Evolutionary conservation across 2,888 invertebrate species (phyloP).

Genomic region (Ditula angustiorana): DNA sequence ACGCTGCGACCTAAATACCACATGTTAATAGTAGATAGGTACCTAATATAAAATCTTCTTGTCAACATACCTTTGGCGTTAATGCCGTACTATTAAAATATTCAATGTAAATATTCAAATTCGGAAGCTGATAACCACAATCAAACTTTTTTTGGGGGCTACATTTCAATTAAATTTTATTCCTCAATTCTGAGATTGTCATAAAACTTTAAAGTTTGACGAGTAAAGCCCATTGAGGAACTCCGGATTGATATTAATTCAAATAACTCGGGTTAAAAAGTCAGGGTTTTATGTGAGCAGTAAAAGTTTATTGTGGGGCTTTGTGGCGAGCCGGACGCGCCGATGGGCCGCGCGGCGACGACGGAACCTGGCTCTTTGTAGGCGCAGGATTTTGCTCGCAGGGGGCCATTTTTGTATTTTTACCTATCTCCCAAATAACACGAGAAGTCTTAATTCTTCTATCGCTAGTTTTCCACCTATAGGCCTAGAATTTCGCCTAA

Average conservation of each 20-base stretch:
- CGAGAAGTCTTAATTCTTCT: no score
- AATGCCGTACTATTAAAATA: constrained; percentile 57
- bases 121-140: constrained; percentile 84
- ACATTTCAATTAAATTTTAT: constrained; percentile 86
- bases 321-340: constrained; percentile 83
- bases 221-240: constrained; percentile 85
- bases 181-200: constrained; percentile 81
- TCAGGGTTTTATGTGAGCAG: constrained; percentile 84
- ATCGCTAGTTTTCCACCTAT: no score
- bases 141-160: constrained; percentile 76
- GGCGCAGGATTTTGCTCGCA: not conserved
- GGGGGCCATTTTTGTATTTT: not conserved
- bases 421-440: not conserved
- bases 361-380: constrained; percentile 65
- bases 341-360: constrained; percentile 69
- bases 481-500: no score
- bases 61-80: constrained; percentile 42
- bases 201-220: constrained; percentile 85
- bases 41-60: constrained; percentile 5
- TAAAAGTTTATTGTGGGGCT: constrained; percentile 85
- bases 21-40: not conserved
- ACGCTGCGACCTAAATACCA: constrained; percentile 11
- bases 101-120: constrained; percentile 84
- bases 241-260: constrained; percentile 86
- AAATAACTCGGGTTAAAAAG: constrained; percentile 86